Evolutionary conservation across 2,888 invertebrate species (phyloP), one percentile per base, ranked within the genome.

Genomic region (Eupsilia transversa): DNA sequence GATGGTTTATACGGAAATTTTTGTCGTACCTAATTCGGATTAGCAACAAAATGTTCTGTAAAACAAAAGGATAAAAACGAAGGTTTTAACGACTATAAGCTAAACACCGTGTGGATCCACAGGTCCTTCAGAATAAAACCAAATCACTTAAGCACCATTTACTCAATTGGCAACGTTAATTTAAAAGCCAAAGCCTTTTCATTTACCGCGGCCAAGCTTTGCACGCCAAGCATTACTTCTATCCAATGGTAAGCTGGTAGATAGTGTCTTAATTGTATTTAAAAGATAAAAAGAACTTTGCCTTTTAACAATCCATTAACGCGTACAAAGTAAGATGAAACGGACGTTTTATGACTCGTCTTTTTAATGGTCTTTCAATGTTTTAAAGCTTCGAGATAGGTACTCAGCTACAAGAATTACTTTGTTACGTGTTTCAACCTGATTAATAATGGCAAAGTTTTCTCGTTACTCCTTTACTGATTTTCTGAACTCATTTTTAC

Each of bases 341-440:
- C 79, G 76, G 79, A 79, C 77, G 67, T 84, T 87, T 88, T 87
- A 84, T 84, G 80, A 85, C 80, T 83, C 56, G 79, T 82, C 79
- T 64, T 84, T 86, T 85, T 89, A 89, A 89, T 87, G 83, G 77
- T 76, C 72, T 84, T 89, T 87, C 86, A 86, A 88, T 88, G 88
- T 88, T 87, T 84, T 67, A 73, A 49, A 78, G 77, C 77, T 82
- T 69, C 72, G 65, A 72, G 75, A 57, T 74, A 59, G 41, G 64
- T 66, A 63, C 67, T 83, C 35, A 70, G 65, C 46, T 82, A 78
- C 78, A 69, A 73, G 68, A 74, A 77, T 67, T 67, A 69, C 77
- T 83, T 79, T 83, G 73, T 74, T 57, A 83, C 61, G 69, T 79
- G 68, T 75, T 75, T 73, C 52, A 67, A 52, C 69, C 65, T 77